Percentiles rank a stretch among this genome's conserved stretches.
phyloP scores from a whole-genome alignment of 1,140 invertebrate species.

The Drosophila micromelanica region DNA sequence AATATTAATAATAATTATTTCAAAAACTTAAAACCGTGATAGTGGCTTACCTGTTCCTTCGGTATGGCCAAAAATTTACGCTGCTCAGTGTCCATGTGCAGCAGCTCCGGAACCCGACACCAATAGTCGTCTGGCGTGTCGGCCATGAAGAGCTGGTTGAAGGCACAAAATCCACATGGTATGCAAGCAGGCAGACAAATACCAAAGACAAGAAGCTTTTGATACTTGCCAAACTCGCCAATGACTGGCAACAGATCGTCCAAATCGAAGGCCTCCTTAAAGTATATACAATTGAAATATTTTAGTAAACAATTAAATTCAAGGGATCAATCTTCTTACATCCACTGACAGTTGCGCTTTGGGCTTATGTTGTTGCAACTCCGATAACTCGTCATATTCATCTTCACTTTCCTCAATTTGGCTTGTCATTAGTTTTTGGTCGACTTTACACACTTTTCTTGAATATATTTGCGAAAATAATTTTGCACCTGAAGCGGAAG shows the following conservation, averaged over 20 bases:
- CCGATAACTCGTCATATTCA: slow-evolving; percentile 71
- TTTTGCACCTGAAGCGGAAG: slow-evolving; percentile 20
- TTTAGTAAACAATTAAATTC: background rate
- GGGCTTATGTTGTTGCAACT: slow-evolving; percentile 58
- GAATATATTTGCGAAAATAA: slow-evolving; percentile 13
- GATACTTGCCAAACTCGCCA: slow-evolving; percentile 94
- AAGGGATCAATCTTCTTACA: slow-evolving; percentile 37
- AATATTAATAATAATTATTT: too few relatives aligned
- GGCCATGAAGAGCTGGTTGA: slow-evolving; percentile 95
- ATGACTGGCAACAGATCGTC: slow-evolving; percentile 93
- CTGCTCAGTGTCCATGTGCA: slow-evolving; percentile 86
- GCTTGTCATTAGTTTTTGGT: slow-evolving; percentile 15
- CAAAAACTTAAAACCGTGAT: too few relatives aligned
- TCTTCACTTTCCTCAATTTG: slow-evolving; percentile 69
- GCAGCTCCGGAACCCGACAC: slow-evolving; percentile 90
- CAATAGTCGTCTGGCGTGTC: slow-evolving; percentile 91
- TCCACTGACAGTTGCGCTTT: slow-evolving; percentile 58
- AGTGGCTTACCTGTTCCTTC: slow-evolving; percentile 76
- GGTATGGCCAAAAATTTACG: slow-evolving; percentile 89
- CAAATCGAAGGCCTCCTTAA: slow-evolving; percentile 88
- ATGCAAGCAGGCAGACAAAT: slow-evolving; percentile 94
- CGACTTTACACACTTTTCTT: background rate
- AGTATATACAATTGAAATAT: background rate
- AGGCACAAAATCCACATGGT: slow-evolving; percentile 95
- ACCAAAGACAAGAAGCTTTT: slow-evolving; percentile 93